Percentiles rank a stretch among this genome's conserved stretches.
Evolutionary conservation across 2,113 vertebrate species (phyloP).

Genomic region (Phycodurus eques): DNA sequence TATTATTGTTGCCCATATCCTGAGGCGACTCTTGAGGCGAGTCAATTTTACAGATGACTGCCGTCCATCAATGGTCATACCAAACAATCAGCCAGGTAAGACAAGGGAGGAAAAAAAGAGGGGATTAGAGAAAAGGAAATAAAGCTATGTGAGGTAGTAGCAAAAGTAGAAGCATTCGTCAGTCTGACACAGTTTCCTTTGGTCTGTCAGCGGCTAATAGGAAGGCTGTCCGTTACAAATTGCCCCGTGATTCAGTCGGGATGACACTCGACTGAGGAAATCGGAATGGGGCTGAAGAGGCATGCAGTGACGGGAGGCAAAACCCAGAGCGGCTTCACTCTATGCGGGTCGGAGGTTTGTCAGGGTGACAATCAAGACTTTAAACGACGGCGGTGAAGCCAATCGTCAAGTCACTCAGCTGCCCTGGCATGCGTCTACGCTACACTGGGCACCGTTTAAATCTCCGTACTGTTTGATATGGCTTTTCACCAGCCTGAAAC

Average conservation of each 20-base stretch:
- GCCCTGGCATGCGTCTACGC: not conserved
- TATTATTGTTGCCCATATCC: conserved; percentile 61
- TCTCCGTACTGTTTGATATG: not conserved
- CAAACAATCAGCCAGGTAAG: conserved; percentile 63
- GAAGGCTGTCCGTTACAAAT: conserved; percentile 69
- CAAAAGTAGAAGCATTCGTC: conserved; percentile 62
- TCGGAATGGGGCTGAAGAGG: conserved; percentile 37
- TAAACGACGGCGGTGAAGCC: conserved; percentile 31
- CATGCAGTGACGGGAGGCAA: conserved; percentile 33
- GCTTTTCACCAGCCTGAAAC: not conserved
- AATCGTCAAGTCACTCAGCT: conserved; percentile 15
- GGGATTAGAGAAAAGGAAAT: conserved; percentile 20
- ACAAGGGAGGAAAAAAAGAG: conserved; percentile 28
- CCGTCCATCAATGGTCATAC: conserved; percentile 64
- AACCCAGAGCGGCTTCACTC: conserved; percentile 38
- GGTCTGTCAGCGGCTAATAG: conserved; percentile 72
- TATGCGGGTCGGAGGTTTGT: conserved; percentile 49
- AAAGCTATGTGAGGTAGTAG: conserved; percentile 27
- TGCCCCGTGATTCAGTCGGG: conserved; percentile 60
- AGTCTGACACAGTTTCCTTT: conserved; percentile 61
- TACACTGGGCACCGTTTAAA: not conserved
- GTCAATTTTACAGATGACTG: conserved; percentile 79
- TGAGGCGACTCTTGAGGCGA: conserved; percentile 44
- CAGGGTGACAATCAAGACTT: conserved; percentile 42
- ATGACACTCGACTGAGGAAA: conserved; percentile 55